phyloP scores from a whole-genome alignment of 2,113 vertebrate species.

The Suncus etruscus region DNA sequence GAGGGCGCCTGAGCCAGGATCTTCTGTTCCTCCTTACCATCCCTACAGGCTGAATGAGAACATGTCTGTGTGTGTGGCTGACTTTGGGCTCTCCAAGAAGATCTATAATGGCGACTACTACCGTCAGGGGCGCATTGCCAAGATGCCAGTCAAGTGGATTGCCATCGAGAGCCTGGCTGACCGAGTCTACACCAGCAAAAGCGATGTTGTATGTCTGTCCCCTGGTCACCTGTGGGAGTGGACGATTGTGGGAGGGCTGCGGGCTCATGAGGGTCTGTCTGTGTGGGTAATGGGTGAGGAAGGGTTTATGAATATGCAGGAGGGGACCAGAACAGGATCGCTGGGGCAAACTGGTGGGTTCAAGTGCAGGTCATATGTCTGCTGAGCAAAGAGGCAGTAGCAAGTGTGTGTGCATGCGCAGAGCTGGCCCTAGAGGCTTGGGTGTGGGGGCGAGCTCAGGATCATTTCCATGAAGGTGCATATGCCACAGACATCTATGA shows the following conservation, averaged over 20 bases:
- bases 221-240: not conserved
- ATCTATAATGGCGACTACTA: slow-evolving; percentile 97
- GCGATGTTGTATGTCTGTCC: slow-evolving; percentile 90
- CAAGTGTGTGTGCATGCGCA: not conserved
- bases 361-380: not conserved
- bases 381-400: not conserved
- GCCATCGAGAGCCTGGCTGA: slow-evolving; percentile 96
- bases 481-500: not conserved
- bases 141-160: slow-evolving; percentile 97
- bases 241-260: not conserved
- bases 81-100: slow-evolving; percentile 97
- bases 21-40: not conserved
- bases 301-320: no score
- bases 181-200: slow-evolving; percentile 95
- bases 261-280: not conserved
- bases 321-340: no score
- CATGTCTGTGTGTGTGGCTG: slow-evolving; percentile 95
- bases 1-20: not conserved
- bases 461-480: not conserved
- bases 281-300: not conserved
- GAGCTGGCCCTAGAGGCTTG: not conserved
- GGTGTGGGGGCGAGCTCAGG: not conserved
- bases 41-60: slow-evolving; percentile 93
- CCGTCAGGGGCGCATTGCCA: slow-evolving; percentile 95
- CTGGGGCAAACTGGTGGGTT: not conserved